A percentile compares a stretch with the other conserved stretches of the same genome.
These are phyloP conservation scores for Trichogramma evanescens DNA, from an alignment of 2,888 invertebrate species.

Conservation along the genomic window DNA sequence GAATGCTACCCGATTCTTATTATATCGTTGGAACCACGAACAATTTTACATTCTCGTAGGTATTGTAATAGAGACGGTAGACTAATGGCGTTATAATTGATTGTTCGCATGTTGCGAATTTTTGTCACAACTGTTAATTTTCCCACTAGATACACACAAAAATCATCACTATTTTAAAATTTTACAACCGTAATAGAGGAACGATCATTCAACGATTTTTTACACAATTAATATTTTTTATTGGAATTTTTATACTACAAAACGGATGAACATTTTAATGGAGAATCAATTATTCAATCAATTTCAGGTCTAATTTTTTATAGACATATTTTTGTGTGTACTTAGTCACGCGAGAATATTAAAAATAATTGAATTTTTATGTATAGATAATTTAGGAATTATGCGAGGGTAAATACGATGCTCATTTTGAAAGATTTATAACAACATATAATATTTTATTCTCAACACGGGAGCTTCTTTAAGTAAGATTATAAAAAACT, in stretches of 20 bases:
- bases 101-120: not conserved
- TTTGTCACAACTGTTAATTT: not conserved
- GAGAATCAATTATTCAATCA: too few species aligned
- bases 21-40: too few species aligned
- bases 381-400: slow-evolving; percentile 12
- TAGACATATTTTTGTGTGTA: slow-evolving; percentile 13
- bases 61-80: not conserved
- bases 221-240: too few species aligned
- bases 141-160: slow-evolving; percentile 12
- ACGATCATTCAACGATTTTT: too few species aligned
- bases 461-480: slow-evolving; percentile 15
- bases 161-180: not conserved
- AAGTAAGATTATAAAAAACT: slow-evolving; percentile 14
- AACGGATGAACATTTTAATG: too few species aligned
- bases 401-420: slow-evolving; percentile 7
- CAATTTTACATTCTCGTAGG: too few species aligned
- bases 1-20: too few species aligned
- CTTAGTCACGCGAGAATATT: slow-evolving; percentile 12
- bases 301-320: not conserved
- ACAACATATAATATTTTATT: not conserved
- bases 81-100: not conserved
- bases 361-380: slow-evolving; percentile 10
- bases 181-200: too few species aligned
- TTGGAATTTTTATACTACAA: too few species aligned
- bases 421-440: slow-evolving; percentile 13